Conservation (phyloP, 1,140 invertebrate species). For the Penaeus vannamei region DNA sequence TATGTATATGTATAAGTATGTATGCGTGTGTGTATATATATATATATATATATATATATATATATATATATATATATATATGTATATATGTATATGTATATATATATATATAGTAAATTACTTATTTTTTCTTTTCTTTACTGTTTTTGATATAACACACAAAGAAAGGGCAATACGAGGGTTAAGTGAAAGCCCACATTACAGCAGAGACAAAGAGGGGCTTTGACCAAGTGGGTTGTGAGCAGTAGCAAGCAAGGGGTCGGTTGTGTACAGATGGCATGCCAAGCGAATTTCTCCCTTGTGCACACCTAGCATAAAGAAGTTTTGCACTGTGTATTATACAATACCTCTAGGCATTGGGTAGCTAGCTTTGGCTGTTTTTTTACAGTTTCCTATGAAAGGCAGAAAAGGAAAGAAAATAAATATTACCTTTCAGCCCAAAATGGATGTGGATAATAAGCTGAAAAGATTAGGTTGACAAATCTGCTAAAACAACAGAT, state of each 20-base stretch:
- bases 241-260: conserved; percentile 55
- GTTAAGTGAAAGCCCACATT: conserved; percentile 6
- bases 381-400: conserved; percentile 70
- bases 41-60: too few relatives aligned
- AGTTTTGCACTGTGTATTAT: conserved; percentile 67
- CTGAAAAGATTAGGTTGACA: conserved; percentile 51
- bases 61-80: too few relatives aligned
- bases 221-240: conserved; percentile 57
- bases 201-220: neutral
- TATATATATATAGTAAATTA: too few relatives aligned
- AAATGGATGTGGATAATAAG: conserved; percentile 53
- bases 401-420: conserved; percentile 69
- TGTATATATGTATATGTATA: too few relatives aligned
- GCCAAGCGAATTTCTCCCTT: conserved; percentile 64
- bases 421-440: conserved; percentile 65
- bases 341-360: conserved; percentile 71
- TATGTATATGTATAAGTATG: too few relatives aligned
- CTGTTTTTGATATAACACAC: too few relatives aligned
- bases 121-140: too few relatives aligned
- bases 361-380: conserved; percentile 71
- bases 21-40: too few relatives aligned
- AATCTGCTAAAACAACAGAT: too few relatives aligned
- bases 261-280: conserved; percentile 63
- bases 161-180: too few relatives aligned
- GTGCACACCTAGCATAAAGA: conserved; percentile 66